Evolutionary conservation across 2,113 vertebrate genomes (phyloP).

Genomic region (Eptatretus burgeri): DNA sequence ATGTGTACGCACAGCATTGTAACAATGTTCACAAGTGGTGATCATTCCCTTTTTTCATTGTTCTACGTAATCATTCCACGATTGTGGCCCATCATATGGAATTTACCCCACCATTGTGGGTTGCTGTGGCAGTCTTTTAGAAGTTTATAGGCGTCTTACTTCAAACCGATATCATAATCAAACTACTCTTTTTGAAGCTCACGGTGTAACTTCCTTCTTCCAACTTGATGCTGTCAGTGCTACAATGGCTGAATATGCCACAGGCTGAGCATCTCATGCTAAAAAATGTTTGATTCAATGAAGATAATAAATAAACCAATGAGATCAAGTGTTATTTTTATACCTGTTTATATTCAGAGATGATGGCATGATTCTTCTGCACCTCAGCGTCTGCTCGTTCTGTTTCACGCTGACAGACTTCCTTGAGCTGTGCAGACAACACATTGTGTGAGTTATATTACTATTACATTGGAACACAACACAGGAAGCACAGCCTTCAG

Average conservation of each 20-base stretch:
- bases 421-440: conserved; percentile 37
- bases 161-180: not conserved
- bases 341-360: conserved; percentile 96
- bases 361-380: conserved; percentile 89
- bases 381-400: conserved; percentile 90
- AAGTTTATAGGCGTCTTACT: no score
- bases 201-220: not conserved
- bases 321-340: conserved; percentile 9
- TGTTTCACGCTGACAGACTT: conserved; percentile 82
- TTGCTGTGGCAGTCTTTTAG: no score
- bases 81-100: no score
- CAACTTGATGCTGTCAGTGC: not conserved
- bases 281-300: conserved; percentile 9
- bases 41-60: no score
- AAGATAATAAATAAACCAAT: not conserved
- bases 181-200: conserved; percentile 1
- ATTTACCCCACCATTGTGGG: no score
- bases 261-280: not conserved
- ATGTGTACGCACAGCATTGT: no score
- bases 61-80: no score
- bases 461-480: not conserved
- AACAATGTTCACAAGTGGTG: no score
- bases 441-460: no score
- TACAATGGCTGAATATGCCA: conserved; percentile 2
- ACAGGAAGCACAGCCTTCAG: not conserved